These are phyloP conservation scores for Platycercus adscitus DNA, from an alignment of 2,113 vertebrate species.

Conservation along the genomic window DNA sequence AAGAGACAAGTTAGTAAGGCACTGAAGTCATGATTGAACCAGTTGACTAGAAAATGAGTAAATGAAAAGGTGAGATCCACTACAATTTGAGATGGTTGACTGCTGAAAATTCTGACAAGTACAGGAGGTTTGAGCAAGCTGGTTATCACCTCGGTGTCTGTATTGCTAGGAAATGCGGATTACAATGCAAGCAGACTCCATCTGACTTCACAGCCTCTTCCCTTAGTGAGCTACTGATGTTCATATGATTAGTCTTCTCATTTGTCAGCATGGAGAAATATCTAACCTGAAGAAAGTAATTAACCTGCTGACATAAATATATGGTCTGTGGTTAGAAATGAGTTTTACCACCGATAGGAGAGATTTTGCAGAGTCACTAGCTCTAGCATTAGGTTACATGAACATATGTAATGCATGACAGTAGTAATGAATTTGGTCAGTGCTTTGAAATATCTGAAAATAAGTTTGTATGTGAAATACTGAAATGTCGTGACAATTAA, in stretches of 20 bases:
- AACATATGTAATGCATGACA: neutral
- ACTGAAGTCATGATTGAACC: neutral
- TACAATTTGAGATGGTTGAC: neutral
- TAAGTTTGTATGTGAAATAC: neutral
- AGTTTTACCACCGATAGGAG: neutral
- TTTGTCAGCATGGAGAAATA: neutral
- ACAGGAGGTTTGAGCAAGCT: neutral
- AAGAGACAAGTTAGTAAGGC: neutral
- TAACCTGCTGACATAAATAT: neutral
- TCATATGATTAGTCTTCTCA: neutral
- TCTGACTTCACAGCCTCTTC: neutral
- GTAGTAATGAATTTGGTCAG: neutral
- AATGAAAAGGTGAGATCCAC: neutral
- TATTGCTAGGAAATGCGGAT: neutral
- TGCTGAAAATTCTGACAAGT: neutral
- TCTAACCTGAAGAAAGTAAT: neutral
- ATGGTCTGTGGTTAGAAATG: neutral
- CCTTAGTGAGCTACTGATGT: neutral
- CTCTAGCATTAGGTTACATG: neutral
- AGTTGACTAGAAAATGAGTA: neutral
- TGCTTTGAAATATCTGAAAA: neutral
- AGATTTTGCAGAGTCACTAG: neutral
- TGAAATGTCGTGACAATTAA: neutral
- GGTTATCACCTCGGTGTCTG: neutral
- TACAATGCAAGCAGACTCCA: neutral